These are phyloP conservation scores for Zonitis immaculata DNA, from an alignment of 2,888 invertebrate genomes.

Conservation along the genomic window DNA sequence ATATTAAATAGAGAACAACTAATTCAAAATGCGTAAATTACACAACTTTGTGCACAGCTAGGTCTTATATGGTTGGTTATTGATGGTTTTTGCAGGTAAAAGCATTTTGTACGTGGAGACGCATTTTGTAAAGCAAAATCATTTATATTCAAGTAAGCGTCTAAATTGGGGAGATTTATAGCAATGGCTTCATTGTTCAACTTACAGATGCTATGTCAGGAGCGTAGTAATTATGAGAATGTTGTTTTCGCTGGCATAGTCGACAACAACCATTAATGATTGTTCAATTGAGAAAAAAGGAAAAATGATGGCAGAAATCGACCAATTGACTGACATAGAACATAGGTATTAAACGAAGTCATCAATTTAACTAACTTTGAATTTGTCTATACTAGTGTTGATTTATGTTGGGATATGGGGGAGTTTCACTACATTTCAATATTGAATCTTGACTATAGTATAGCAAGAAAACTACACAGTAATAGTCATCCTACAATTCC, in stretches of 20 bases:
- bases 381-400: slow-evolving; percentile 7
- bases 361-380: too few relatives aligned
- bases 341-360: too few relatives aligned
- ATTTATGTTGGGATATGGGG: neutral
- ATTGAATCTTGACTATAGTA: slow-evolving; percentile 5
- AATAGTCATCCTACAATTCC: slow-evolving; percentile 9
- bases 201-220: slow-evolving; percentile 20
- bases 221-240: slow-evolving; percentile 18
- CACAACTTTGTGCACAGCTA: neutral
- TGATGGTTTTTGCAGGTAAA: neutral
- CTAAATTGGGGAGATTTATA: slow-evolving; percentile 21
- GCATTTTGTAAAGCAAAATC: slow-evolving; percentile 16
- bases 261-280: slow-evolving; percentile 15
- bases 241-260: slow-evolving; percentile 9
- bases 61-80: neutral
- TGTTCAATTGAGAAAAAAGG: slow-evolving; percentile 6
- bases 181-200: slow-evolving; percentile 19
- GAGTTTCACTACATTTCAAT: neutral
- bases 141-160: slow-evolving; percentile 18
- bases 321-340: slow-evolving; percentile 5
- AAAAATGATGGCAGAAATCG: slow-evolving; percentile 5
- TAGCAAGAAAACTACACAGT: too few relatives aligned
- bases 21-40: neutral
- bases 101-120: slow-evolving; percentile 14
- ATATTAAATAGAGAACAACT: neutral